These are phyloP conservation scores for Pandemis cinnamomeana DNA, from an alignment of 2,888 invertebrate genomes.

Conservation along the genomic window DNA sequence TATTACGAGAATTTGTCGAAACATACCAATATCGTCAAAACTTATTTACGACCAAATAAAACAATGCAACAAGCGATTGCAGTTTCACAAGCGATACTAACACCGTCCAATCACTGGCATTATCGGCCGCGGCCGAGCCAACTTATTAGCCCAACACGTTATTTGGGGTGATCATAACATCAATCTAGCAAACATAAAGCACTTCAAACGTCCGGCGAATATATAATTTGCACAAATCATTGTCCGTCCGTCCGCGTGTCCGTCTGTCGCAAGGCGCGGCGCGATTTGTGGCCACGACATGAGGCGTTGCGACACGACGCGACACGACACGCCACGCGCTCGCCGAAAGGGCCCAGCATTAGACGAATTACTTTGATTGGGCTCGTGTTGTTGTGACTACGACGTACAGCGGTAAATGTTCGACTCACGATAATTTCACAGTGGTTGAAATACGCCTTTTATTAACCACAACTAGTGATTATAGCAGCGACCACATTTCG, in stretches of 20 bases:
- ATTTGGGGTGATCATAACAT: constrained; percentile 35
- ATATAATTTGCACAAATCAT: constrained; percentile 72
- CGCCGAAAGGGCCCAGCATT: not conserved
- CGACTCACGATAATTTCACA: not conserved
- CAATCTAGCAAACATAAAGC: constrained; percentile 26
- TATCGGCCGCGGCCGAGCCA: constrained; percentile 18
- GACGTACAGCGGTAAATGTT: not conserved
- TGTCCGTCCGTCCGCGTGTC: constrained; percentile 49
- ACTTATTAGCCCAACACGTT: constrained; percentile 29
- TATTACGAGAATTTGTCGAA: too few species aligned
- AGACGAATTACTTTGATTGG: constrained; percentile 22
- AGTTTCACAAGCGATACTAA: not conserved
- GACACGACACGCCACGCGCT: not conserved
- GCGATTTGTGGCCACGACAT: constrained; percentile 35
- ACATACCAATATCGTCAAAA: not conserved
- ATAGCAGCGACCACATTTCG: not conserved
- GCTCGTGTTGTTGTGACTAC: not conserved
- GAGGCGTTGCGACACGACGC: constrained; percentile 7
- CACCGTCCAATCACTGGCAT: constrained; percentile 16
- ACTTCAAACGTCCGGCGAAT: constrained; percentile 41
- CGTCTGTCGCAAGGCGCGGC: constrained; percentile 29
- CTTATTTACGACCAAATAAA: not conserved
- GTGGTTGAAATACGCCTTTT: not conserved
- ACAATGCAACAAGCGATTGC: not conserved
- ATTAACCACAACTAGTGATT: not conserved